Evolutionary conservation across 2,113 vertebrate species (phyloP), one percentile per base, ranked within the genome.

Genomic region (human (Homo sapiens)): DNA sequence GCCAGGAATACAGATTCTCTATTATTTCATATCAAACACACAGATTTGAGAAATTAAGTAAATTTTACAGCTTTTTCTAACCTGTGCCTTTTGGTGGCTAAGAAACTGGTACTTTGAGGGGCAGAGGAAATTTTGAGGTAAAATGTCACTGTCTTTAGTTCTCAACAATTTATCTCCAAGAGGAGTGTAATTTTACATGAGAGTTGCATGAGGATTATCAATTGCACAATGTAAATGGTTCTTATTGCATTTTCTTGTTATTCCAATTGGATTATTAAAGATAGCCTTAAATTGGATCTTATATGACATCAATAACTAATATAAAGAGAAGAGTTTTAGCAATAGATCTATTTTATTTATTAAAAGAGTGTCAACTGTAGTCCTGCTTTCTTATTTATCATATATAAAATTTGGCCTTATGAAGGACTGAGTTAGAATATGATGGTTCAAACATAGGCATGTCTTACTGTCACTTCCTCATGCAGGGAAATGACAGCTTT

Each of bases 21-120:
- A 11, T 55, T 91, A 94, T 78, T 92, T 93, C 75, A 80, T 83
- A 82, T 91, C 86, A 95, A 97, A 79, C 22, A 90, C 48, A 72
- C 45, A 10, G 0, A 64, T 93, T 79, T 96, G 16, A 89, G 43
- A 27, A 66, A 57, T 72, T 89, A 52, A 18, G 35, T 72, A 91
- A 18, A 22, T 3, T 92, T 87, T 88, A 50, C 5, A 38, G 11
- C 5, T 40, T 82, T 85, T 87, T 84, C 12, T 22, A 73, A 52
- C 5, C 70, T 64, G n/a, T 75, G 13, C 23, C 22, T 93, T 81
- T 92, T 92, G 89, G 16, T 93, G 30, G 40, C 48, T 50, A 93
- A 18, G 45, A 61, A 68, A 50, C 45, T 64, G 25, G 27, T 91
- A 82, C 18, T 91, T 94, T 75, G 68, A 96, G 11, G 22, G 12